Evolutionary conservation across 92 coral and sea anemone genomes (phyloP), one percentile per base, ranked within the genome.

Genomic region (Phenganax marumi): DNA sequence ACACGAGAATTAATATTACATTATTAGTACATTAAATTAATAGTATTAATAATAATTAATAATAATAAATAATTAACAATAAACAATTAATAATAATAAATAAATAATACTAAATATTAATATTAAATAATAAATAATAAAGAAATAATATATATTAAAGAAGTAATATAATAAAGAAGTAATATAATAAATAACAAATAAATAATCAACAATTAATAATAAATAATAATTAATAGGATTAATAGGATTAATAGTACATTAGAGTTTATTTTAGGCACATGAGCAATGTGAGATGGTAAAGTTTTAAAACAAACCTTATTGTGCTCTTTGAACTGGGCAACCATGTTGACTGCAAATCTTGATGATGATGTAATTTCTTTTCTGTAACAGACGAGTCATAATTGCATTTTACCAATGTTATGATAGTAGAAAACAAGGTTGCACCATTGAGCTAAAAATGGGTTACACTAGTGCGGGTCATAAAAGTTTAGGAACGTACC

Each of bases 261-360:
- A 33, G 43, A 33, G 43, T 33, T 33, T 33, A 33, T 2, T 33
- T 2, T 33, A 54, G 22, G 63, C 22, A 56, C 3, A 21, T 56
- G 63, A 56, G 63, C 63, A 56, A 21, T 56, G 7, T n/a, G n/a
- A 3, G 43, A 16, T 43, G 4, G 4, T 7, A 13, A 19, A 17
- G 19, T n/a, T 39, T 9, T 48, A 54, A 49, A 7, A 24, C 81
- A 25, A 77, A 77, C 81, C 70, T 77, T 77, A 12, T 90, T 91
- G 18, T 94, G 98, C 70, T 94, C 98, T 66, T 77, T 89, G 83
- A 94, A 94, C 50, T 90, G 97, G 8, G 93, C 97, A n/a, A 87
- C 91, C 66, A 94, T 76, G 70, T 89, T 91, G 76, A 90, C 70
- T 4, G 52, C 70, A 57, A 77, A 77, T 10, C 26, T 39, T 56